Base-by-base conservation (phyloP, 1,140 invertebrate species). In the Eriocheir sinensis region DNA sequence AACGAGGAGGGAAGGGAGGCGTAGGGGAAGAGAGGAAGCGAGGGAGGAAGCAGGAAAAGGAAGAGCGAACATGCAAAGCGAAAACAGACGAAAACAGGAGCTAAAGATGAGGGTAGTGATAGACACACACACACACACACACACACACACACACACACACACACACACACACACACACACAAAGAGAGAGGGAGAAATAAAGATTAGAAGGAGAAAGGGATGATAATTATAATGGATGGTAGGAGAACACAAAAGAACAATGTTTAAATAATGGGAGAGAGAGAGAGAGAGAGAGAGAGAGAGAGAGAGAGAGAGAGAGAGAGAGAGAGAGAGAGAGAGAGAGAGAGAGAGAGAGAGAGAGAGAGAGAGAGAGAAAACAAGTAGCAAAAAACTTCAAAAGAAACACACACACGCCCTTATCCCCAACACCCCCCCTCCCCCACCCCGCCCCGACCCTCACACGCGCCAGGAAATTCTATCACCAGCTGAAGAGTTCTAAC, bases 221-320 rank as follows among this genome's bases (percentile, higher is more conserved):
- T 21, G 60, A n/a, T 72, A n/a, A 72, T 21, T 21, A n/a, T 72
- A n/a, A 72, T 72, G n/a, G n/a, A 72, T 21, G 60, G 60, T 72
- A 72, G n/a, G 60, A 72, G n/a, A 72, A 72, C n/a, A 72, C 12
- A 21, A n/a, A n/a, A 72, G 60, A 72, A 72, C 60, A n/a, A 72
- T 72, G 60, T 72, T 21, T 72, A 72, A 72, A 72, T 72, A 72
- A 72, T 72, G 60, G 60, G 60, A n/a, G 4, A n/a, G 2, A 60
- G 17, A 6, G 53, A 60, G 53, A 60, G 53, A 27, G 53, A 48
- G 53, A n/a, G 60, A 72, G 60, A 72, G 60, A 72, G 60, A 72
- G 60, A 72, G 60, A 72, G 60, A 72, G 60, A 72, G 60, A 72
- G 60, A 72, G 60, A 72, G 60, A 72, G 60, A 72, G 60, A n/a